phyloP scores from a whole-genome alignment of 37 sponge, comb jelly and placozoan species.

The Ephydatia muelleri region DNA sequence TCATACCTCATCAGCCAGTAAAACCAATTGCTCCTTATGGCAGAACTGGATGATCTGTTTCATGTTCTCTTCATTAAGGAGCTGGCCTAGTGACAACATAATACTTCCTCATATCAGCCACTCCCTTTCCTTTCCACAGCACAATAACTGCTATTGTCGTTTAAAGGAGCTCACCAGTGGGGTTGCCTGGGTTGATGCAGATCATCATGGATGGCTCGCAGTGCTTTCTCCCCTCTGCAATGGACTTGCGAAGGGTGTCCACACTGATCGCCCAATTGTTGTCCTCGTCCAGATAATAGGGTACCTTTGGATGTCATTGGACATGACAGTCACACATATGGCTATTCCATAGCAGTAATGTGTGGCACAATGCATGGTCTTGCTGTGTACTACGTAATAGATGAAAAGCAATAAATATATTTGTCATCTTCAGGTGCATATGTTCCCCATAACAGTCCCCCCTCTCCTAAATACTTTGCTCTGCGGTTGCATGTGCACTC shows the following conservation, averaged over 20 bases:
- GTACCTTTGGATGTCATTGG: slow-evolving; percentile 57
- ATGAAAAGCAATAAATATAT: too few relatives aligned
- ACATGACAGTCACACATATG: too few relatives aligned
- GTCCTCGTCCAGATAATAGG: slow-evolving; percentile 81
- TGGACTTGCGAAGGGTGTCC: slow-evolving; percentile 35
- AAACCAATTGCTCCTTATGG: slow-evolving; percentile 70
- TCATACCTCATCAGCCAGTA: slow-evolving; percentile 93
- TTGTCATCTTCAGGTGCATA: too few relatives aligned
- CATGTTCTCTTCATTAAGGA: slow-evolving; percentile 80
- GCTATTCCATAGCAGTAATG: too few relatives aligned
- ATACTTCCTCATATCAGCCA: too few relatives aligned
- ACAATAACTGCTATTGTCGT: background rate
- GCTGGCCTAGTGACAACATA: too few relatives aligned
- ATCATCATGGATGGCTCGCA: slow-evolving; percentile 77
- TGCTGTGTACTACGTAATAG: too few relatives aligned
- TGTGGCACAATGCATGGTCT: too few relatives aligned
- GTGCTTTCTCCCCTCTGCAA: slow-evolving; percentile 36
- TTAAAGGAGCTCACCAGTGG: slow-evolving; percentile 71
- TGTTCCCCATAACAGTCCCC: too few relatives aligned
- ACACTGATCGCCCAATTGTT: slow-evolving; percentile 80
- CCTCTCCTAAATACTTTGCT: too few relatives aligned
- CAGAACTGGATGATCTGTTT: slow-evolving; percentile 83
- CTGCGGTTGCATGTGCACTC: too few relatives aligned
- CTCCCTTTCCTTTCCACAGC: background rate
- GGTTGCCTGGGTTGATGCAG: slow-evolving; percentile 96